Conservation (phyloP, 30 jellyfish, hydroid and myxozoan genomes). For the Aurelia sp. region DNA sequence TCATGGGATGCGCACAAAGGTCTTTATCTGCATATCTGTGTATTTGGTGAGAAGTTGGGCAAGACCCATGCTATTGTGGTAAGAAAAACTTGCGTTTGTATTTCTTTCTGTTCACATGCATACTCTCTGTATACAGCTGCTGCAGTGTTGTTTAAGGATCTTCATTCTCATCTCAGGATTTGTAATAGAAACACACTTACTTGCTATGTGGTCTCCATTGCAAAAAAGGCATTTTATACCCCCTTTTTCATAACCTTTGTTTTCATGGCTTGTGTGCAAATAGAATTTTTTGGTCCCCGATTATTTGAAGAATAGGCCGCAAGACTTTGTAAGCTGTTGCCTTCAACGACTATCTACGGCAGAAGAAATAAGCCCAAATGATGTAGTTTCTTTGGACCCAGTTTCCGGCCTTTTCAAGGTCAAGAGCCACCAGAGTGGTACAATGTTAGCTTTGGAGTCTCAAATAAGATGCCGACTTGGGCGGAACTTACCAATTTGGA, state of each 20-base stretch:
- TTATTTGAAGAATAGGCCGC: conserved; percentile 7
- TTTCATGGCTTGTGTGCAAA: background rate
- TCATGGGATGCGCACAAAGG: too few relatives aligned
- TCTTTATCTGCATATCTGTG: too few relatives aligned
- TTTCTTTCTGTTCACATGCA: too few relatives aligned
- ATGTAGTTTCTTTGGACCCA: conserved; percentile 1
- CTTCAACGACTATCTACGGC: background rate
- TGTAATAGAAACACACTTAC: background rate
- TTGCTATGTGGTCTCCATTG: background rate
- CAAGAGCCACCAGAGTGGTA: conserved; percentile 19
- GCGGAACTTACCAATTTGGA: too few relatives aligned
- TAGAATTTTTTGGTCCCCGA: conserved; percentile 10
- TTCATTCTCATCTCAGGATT: background rate
- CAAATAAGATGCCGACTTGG: background rate
- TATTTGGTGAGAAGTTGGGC: too few relatives aligned
- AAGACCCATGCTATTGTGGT: too few relatives aligned
- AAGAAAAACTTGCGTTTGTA: too few relatives aligned
- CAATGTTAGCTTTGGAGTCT: conserved; percentile 20
- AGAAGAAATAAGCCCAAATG: background rate
- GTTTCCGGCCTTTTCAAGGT: conserved; percentile 9
- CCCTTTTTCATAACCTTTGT: background rate
- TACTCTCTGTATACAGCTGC: too few relatives aligned
- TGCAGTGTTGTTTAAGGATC: too few relatives aligned
- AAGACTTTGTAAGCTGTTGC: background rate
- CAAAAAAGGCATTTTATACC: conserved; percentile 7